A percentile compares a stretch with the other conserved stretches of the same genome.
Evolutionary conservation across 1,140 invertebrate species (phyloP).

Genomic region (Sitophilus oryzae): DNA sequence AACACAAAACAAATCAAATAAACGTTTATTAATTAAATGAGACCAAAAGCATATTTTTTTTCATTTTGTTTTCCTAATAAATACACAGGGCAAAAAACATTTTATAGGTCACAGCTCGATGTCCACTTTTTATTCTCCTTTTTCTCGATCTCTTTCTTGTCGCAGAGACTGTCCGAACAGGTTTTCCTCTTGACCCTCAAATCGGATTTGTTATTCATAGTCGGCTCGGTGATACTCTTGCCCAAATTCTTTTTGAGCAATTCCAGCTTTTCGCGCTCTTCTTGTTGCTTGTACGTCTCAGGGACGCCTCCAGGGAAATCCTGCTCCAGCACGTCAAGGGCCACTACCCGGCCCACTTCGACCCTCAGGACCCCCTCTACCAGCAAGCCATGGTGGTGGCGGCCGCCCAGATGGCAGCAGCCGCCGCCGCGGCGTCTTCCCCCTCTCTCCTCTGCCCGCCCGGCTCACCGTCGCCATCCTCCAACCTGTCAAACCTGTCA

Average conservation of each 20-base stretch:
- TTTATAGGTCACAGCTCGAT: too few relatives aligned
- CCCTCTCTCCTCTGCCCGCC: too few relatives aligned
- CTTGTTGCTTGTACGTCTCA: constrained; percentile 30
- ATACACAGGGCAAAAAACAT: too few relatives aligned
- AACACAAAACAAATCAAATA: too few relatives aligned
- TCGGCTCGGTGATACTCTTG: background rate
- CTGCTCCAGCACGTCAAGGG: constrained; percentile 62
- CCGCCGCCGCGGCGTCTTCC: constrained; percentile 8
- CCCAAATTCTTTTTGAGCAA: background rate
- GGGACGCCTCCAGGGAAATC: constrained; percentile 58
- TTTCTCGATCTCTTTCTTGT: background rate
- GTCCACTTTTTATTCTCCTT: background rate
- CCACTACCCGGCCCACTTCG: constrained; percentile 50
- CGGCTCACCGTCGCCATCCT: constrained; percentile 3
- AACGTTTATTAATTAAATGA: too few relatives aligned
- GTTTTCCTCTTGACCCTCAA: background rate
- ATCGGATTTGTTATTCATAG: background rate
- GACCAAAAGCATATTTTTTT: too few relatives aligned
- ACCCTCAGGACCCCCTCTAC: constrained; percentile 28
- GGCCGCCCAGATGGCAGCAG: constrained; percentile 13
- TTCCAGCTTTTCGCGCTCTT: background rate
- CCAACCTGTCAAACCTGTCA: constrained; percentile 11
- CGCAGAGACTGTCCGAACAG: background rate
- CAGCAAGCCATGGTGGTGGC: constrained; percentile 10
- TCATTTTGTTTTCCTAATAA: too few relatives aligned